These are phyloP conservation scores for Alfaro cultratus DNA, from an alignment of 2,797 vertebrate species.

Conservation along the genomic window DNA sequence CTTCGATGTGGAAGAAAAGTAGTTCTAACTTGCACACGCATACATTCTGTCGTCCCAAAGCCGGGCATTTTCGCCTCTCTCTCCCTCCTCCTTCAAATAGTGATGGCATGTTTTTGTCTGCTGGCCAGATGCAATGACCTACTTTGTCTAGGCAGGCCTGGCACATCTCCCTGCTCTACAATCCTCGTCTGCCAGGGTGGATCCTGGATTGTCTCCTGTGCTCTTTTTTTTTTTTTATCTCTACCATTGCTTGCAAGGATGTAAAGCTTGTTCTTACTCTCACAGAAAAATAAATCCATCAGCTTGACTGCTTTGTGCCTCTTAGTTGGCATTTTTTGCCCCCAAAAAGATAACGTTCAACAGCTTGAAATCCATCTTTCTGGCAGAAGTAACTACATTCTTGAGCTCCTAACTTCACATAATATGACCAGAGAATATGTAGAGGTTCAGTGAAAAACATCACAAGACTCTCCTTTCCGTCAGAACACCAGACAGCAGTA, in stretches of 20 bases:
- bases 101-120: conserved; percentile 65
- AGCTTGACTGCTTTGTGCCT: conserved; percentile 2
- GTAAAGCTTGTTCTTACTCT: conserved; percentile 5
- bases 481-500: not conserved
- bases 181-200: conserved; percentile 66
- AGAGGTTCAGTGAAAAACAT: conserved; percentile 32
- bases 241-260: not conserved
- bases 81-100: conserved; percentile 14
- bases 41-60: conserved; percentile 7
- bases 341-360: conserved; percentile 4
- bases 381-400: not conserved
- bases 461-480: conserved; percentile 47
- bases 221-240: conserved; percentile 14
- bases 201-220: conserved; percentile 33
- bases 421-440: conserved; percentile 1
- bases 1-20: conserved; percentile 26
- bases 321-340: not conserved
- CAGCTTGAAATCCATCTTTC: not conserved
- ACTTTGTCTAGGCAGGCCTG: conserved; percentile 67
- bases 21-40: conserved; percentile 15
- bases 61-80: conserved; percentile 21
- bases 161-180: conserved; percentile 54
- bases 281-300: conserved; percentile 11
- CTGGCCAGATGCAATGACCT: conserved; percentile 69
- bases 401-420: not conserved